Conservation (phyloP, 2,888 invertebrate genomes). For the Hemicrepidius hirtus region DNA sequence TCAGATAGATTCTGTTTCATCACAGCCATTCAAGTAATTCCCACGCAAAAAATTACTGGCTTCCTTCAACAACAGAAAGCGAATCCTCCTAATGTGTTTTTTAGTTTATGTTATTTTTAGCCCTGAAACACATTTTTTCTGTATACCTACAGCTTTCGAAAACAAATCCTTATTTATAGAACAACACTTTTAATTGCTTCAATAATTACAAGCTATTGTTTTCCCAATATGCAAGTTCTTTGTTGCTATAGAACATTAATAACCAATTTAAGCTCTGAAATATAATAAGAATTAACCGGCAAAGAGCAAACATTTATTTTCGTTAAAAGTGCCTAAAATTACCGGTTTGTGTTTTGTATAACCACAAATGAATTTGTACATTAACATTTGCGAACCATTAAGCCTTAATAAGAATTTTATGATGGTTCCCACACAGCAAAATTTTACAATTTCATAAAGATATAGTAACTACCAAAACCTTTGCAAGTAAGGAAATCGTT, state of each 20-base stretch:
- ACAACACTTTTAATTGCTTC: conserved; percentile 24
- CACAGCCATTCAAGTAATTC: neutral
- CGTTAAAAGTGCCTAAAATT: conserved; percentile 25
- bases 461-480: no score
- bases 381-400: conserved; percentile 14
- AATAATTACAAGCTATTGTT: conserved; percentile 31
- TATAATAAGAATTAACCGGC: conserved; percentile 4
- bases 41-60: conserved; percentile 10
- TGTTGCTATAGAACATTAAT: conserved; percentile 23
- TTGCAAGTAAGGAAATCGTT: no score
- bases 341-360: conserved; percentile 24
- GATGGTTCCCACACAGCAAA: no score
- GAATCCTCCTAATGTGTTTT: conserved; percentile 25
- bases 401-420: neutral
- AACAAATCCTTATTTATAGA: conserved; percentile 17
- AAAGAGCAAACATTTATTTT: conserved; percentile 24
- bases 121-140: neutral
- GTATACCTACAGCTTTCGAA: neutral
- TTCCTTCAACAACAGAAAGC: conserved; percentile 18
- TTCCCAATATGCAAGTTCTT: neutral
- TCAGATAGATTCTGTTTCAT: neutral
- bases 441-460: no score
- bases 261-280: conserved; percentile 32
- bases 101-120: conserved; percentile 9
- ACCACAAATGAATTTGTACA: conserved; percentile 22